Percentiles rank a stretch among this genome's conserved stretches.
These are phyloP conservation scores for Chymomyza costata DNA, from an alignment of 1,140 invertebrate species.

Conservation along the genomic window DNA sequence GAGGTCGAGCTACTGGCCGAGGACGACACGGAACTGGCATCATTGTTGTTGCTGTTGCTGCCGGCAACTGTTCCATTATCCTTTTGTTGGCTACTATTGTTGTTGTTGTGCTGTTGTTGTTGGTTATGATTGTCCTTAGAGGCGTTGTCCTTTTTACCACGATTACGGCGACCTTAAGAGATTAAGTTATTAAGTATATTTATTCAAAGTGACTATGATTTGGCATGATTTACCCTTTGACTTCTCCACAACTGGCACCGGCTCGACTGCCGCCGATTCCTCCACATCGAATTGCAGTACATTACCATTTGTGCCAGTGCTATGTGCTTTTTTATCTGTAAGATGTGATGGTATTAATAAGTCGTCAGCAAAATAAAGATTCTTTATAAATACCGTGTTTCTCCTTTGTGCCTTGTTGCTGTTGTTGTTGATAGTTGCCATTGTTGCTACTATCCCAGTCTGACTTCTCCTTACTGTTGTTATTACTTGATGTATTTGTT, in stretches of 20 bases:
- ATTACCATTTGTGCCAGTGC: constrained; percentile 58
- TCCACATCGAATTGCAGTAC: constrained; percentile 56
- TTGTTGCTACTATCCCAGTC: constrained; percentile 63
- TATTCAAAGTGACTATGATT: background rate
- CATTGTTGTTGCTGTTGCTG: constrained; percentile 49
- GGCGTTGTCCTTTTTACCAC: constrained; percentile 66
- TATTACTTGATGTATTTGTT: constrained; percentile 38
- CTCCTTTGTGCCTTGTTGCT: constrained; percentile 52
- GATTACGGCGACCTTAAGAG: constrained; percentile 64
- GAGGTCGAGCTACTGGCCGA: constrained; percentile 55
- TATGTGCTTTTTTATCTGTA: constrained; percentile 54
- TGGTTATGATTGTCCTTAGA: constrained; percentile 75
- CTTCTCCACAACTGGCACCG: constrained; percentile 55
- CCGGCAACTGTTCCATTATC: no score
- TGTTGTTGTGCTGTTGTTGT: constrained; percentile 37
- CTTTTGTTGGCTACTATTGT: constrained; percentile 9
- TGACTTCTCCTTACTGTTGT: constrained; percentile 59
- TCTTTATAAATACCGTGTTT: constrained; percentile 44
- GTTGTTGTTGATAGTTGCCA: constrained; percentile 53
- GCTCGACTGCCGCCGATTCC: constrained; percentile 36
- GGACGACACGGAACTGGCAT: constrained; percentile 59
- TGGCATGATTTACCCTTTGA: constrained; percentile 45
- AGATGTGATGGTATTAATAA: constrained; percentile 15
- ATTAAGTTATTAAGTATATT: background rate
- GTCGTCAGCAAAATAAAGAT: background rate